Evolutionary conservation across 2,113 vertebrate genomes (phyloP), one percentile per base, ranked within the genome.

Genomic region (Hirundichthys speculiger): DNA sequence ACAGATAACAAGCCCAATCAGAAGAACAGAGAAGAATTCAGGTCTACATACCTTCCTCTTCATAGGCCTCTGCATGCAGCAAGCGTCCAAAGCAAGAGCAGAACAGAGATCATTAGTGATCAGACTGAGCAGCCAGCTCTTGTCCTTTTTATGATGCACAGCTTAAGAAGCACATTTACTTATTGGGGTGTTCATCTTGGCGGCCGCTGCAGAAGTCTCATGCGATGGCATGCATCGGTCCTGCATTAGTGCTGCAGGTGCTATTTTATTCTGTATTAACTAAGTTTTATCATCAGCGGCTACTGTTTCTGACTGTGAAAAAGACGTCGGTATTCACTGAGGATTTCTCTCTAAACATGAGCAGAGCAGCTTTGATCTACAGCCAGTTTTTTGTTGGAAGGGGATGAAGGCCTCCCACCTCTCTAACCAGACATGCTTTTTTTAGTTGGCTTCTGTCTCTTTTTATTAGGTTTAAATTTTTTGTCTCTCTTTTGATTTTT

Each of bases 41-140:
- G 18, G 24, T 83, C 59, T 61, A 93, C 92, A 65, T 93, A 92
- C 91, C 92, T 92, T 93, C 91, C 84, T 93, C 92, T 87, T 92
- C 91, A 88, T 93, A 93, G 89, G 79, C 90, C 58, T 92, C 92
- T 93, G 92, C 92, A 92, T 92, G 92, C 89, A 92, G 88, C 88
- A 91, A 93, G 88, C 85, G 81, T 86, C 82, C 84, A 85, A 90
- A 91, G 92, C 84, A 91, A 91, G 86, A 90, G 89, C 89, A 92
- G 86, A 93, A 92, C 66, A 91, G 71, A 89, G 20, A 87, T 60
- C 64, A 87, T 93, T 90, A 92, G 83, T 66, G 57, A 73, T 39
- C 3, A 46, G 47, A 80, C 63, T 34, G 71, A 73, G 63, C 78
- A 66, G 73, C 66, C 47, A 43, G 55, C 53, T 69, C 49, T 51